phyloP scores from a whole-genome alignment of 2,888 invertebrate genomes.

The Cremastobaeus sp. region DNA sequence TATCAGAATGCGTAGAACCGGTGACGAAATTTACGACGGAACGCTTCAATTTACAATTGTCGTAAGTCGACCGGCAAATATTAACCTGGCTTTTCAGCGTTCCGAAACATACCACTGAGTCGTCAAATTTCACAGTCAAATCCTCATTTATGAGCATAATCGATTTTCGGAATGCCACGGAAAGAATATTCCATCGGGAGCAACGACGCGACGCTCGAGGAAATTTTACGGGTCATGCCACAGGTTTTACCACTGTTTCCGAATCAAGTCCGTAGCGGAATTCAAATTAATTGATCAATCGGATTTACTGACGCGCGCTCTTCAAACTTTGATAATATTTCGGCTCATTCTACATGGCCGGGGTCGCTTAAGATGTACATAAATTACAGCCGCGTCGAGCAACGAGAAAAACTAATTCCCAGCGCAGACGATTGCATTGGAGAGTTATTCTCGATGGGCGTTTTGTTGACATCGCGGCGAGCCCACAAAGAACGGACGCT shows the following conservation, averaged over 20 bases:
- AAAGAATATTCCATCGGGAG: constrained; percentile 27
- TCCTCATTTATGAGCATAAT: constrained; percentile 11
- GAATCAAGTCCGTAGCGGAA: constrained; percentile 1
- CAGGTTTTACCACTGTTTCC: constrained; percentile 6
- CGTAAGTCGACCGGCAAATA: constrained; percentile 16
- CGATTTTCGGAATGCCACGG: constrained; percentile 1
- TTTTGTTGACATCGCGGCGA: constrained; percentile 41
- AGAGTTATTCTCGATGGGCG: constrained; percentile 35
- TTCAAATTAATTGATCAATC: constrained; percentile 27
- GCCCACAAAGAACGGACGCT: constrained; percentile 34
- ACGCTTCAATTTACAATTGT: constrained; percentile 4
- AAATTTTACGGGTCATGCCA: constrained; percentile 29
- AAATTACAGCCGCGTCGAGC: constrained; percentile 17
- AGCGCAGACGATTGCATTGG: constrained; percentile 12
- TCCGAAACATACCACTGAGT: constrained; percentile 15
- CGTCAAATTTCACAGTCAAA: constrained; percentile 19
- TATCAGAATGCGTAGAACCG: too few species aligned
- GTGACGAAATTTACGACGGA: constrained; percentile 22
- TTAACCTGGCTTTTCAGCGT: constrained; percentile 17
- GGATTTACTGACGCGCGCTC: constrained; percentile 2
- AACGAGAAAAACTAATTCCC: constrained; percentile 40
- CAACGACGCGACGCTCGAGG: constrained; percentile 37
- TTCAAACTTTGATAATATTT: constrained; percentile 9
- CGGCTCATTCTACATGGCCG: neutral
- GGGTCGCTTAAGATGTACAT: constrained; percentile 25